phyloP scores from a whole-genome alignment of 2,797 vertebrate genomes.

The Mormyrops attenuatus region DNA sequence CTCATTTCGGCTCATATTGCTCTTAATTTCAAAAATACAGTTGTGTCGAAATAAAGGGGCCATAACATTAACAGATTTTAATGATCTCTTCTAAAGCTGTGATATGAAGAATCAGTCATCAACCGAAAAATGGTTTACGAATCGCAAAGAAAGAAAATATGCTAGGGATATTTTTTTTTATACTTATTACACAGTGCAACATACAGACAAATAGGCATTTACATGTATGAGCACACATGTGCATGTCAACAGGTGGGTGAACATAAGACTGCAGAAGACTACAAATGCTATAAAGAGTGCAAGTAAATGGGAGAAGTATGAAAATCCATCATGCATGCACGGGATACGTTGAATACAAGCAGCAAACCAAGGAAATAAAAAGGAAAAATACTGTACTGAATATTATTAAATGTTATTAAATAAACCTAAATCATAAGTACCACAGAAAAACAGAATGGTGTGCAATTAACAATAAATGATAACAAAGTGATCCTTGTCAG shows the following conservation, averaged over 20 bases:
- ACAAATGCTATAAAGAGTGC: background rate
- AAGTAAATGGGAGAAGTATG: background rate
- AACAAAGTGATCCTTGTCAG: background rate
- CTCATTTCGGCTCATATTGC: constrained; percentile 42
- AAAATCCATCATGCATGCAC: background rate
- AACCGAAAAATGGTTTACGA: background rate
- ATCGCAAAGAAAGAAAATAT: background rate
- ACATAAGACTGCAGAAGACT: background rate
- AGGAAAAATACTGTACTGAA: background rate
- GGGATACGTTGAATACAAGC: background rate
- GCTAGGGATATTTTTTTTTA: background rate
- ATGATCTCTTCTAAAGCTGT: constrained; percentile 43
- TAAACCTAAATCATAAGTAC: background rate
- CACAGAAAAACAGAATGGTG: background rate
- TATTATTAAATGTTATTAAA: background rate
- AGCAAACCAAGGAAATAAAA: background rate
- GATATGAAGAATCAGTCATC: constrained; percentile 26
- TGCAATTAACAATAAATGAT: background rate
- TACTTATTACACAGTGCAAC: background rate
- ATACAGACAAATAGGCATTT: background rate
- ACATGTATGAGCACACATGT: background rate
- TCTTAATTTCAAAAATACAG: constrained; percentile 44
- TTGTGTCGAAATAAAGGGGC: constrained; percentile 37
- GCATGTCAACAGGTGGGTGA: background rate
- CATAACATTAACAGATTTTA: constrained; percentile 50